These are phyloP conservation scores for Urosaurus nigricauda DNA, from an alignment of 2,797 vertebrate genomes.

Conservation along the genomic window DNA sequence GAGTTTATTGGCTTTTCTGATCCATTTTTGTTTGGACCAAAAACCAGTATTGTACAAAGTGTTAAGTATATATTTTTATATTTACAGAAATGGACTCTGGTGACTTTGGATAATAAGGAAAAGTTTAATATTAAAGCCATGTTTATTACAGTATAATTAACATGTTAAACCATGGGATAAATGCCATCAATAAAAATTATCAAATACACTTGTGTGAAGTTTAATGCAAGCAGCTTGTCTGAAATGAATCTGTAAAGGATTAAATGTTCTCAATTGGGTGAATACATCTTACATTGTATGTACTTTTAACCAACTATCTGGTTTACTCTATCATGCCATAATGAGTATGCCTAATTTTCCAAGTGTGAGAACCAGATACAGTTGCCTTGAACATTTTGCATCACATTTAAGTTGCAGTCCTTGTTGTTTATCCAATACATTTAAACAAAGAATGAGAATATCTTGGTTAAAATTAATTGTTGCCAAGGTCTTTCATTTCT, in stretches of 20 bases:
- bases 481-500: neutral
- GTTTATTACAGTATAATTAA: slow-evolving; percentile 99
- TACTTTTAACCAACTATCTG: neutral
- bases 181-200: slow-evolving; percentile 99
- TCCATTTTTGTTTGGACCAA: slow-evolving; percentile 99
- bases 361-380: slow-evolving; percentile 28
- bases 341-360: neutral
- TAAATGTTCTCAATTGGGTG: neutral
- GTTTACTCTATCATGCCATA: slow-evolving; percentile 16
- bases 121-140: slow-evolving; percentile 99
- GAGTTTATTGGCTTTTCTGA: slow-evolving; percentile 99
- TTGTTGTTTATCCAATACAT: slow-evolving; percentile 40
- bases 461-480: slow-evolving; percentile 20
- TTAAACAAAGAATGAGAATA: slow-evolving; percentile 34
- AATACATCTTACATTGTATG: fast-evolving
- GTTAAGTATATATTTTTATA: slow-evolving; percentile 99
- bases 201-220: slow-evolving; percentile 78
- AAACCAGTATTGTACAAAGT: slow-evolving; percentile 99
- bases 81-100: slow-evolving; percentile 99
- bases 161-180: slow-evolving; percentile 98
- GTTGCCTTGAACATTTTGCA: slow-evolving; percentile 48
- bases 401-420: slow-evolving; percentile 38
- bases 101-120: slow-evolving; percentile 99
- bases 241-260: neutral
- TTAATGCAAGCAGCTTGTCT: slow-evolving; percentile 35